Evolutionary conservation across 2,113 vertebrate species (phyloP).

Genomic region (Podarcis muralis): DNA sequence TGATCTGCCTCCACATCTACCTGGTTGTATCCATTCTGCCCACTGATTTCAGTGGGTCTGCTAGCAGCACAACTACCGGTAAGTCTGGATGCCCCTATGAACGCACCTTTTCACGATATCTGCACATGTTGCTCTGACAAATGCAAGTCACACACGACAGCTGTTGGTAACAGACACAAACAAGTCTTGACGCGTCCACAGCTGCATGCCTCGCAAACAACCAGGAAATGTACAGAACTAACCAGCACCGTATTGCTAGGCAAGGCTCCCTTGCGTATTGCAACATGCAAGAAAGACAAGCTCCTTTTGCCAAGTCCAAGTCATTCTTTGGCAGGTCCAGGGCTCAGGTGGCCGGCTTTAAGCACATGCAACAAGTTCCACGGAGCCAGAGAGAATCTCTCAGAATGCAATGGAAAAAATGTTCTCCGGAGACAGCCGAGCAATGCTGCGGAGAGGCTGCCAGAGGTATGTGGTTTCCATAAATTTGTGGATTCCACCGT

Average conservation of each 20-base stretch:
- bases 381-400: neutral
- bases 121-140: neutral
- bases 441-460: neutral
- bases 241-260: neutral
- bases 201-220: neutral
- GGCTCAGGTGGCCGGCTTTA: neutral
- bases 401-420: neutral
- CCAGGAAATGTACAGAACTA: neutral
- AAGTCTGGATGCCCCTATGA: neutral
- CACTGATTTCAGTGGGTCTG: neutral
- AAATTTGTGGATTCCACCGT: neutral
- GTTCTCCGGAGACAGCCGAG: neutral
- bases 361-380: neutral
- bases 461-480: neutral
- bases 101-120: neutral
- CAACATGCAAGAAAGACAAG: neutral
- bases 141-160: neutral
- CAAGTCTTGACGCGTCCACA: neutral
- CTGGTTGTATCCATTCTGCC: too few species aligned
- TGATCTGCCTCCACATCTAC: neutral
- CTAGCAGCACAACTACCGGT: neutral
- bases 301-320: neutral
- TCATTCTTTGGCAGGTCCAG: neutral
- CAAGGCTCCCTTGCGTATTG: neutral
- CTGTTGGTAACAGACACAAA: neutral